These are phyloP conservation scores for Caenorhabditis angaria DNA, from an alignment of 2,888 invertebrate genomes.

Conservation along the genomic window DNA sequence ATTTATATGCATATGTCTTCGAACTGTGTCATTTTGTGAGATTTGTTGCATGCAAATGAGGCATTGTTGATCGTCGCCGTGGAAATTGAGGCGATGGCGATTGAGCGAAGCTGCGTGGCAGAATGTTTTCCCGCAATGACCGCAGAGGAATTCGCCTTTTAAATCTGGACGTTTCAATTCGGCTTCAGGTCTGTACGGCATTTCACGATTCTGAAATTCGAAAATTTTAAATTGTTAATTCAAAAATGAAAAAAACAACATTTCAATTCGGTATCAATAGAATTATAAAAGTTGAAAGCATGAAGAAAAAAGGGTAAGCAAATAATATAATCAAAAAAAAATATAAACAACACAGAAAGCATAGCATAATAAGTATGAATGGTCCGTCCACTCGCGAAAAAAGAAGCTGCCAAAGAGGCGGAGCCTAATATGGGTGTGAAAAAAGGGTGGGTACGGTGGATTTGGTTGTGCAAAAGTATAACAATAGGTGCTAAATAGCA, in stretches of 20 bases:
- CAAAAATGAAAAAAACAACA: conserved; percentile 9
- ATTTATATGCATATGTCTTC: conserved; percentile 49
- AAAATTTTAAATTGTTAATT: conserved; percentile 7
- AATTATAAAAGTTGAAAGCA: conserved; percentile 16
- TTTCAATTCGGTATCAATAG: neutral
- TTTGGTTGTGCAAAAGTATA: neutral
- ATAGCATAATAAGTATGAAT: conserved; percentile 8
- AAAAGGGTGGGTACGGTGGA: neutral
- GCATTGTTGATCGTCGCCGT: conserved; percentile 58
- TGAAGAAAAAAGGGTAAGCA: conserved; percentile 12
- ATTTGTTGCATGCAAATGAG: conserved; percentile 47
- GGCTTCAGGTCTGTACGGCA: conserved; percentile 61
- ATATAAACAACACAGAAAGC: conserved; percentile 16
- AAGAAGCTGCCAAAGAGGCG: neutral
- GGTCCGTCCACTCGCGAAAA: neutral
- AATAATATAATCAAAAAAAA: conserved; percentile 16
- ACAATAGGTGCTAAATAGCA: neutral
- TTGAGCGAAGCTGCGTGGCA: conserved; percentile 59
- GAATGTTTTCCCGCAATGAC: conserved; percentile 60
- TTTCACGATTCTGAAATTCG: conserved; percentile 11
- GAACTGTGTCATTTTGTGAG: conserved; percentile 52
- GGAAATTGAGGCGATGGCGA: conserved; percentile 60
- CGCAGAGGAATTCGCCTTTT: conserved; percentile 60
- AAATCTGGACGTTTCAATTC: conserved; percentile 60
- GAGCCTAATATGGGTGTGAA: neutral